Conservation (phyloP, 2,888 invertebrate species). For the Leucoptera coffeella region DNA sequence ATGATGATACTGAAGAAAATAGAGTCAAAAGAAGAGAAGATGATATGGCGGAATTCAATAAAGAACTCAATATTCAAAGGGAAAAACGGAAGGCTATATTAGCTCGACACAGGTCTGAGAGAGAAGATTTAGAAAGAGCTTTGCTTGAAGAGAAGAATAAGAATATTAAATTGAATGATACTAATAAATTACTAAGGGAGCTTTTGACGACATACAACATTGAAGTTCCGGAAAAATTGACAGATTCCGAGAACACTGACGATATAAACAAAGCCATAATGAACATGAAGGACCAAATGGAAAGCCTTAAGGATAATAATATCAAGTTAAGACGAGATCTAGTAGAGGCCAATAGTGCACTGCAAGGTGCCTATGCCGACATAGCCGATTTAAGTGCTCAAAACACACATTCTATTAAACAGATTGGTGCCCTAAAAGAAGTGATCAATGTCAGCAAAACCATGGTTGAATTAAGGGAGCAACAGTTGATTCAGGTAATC, state of each 20-base stretch:
- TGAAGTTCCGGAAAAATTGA: slow-evolving; percentile 19
- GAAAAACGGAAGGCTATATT: slow-evolving; percentile 64
- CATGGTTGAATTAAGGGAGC: slow-evolving; percentile 66
- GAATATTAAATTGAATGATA: slow-evolving; percentile 28
- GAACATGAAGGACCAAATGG: slow-evolving; percentile 34
- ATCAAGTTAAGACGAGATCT: slow-evolving; percentile 37
- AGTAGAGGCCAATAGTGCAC: slow-evolving; percentile 53
- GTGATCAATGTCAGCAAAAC: slow-evolving; percentile 70
- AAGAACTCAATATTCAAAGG: slow-evolving; percentile 62
- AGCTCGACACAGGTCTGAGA: slow-evolving; percentile 62
- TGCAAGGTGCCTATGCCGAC: slow-evolving; percentile 64
- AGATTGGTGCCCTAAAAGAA: slow-evolving; percentile 68
- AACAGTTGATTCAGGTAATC: slow-evolving; percentile 63
- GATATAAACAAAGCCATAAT: slow-evolving; percentile 18
- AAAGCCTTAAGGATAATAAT: slow-evolving; percentile 26
- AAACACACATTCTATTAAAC: slow-evolving; percentile 59
- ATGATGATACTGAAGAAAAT: slow-evolving; percentile 12
- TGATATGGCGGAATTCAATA: slow-evolving; percentile 62
- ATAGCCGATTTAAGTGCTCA: slow-evolving; percentile 62
- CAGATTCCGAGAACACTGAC: slow-evolving; percentile 13
- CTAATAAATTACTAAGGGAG: slow-evolving; percentile 33
- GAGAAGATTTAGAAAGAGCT: slow-evolving; percentile 57
- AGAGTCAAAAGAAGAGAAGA: slow-evolving; percentile 31
- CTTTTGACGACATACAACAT: slow-evolving; percentile 23
- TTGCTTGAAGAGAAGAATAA: slow-evolving; percentile 41